Evolutionary conservation across 2,888 invertebrate species (phyloP), one percentile per base, ranked within the genome.

Genomic region (Drosophila koepferae): DNA sequence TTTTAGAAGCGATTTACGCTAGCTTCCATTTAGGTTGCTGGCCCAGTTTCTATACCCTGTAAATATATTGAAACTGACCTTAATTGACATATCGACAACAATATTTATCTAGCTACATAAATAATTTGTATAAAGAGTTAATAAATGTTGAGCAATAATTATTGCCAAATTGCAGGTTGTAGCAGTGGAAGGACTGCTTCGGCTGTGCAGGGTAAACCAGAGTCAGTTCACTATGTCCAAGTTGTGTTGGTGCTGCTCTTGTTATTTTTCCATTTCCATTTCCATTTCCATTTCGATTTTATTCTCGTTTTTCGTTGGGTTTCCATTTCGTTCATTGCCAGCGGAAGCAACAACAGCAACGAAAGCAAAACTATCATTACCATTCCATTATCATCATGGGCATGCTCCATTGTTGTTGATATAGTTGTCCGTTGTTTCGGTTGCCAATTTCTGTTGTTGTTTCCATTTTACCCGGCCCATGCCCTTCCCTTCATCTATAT

Each of bases 351-450:
- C 31, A 65, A 41, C 56, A 65, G 38, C 55, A 65, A 65, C 59
- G 66, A 46, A 62, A 43, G 59, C 71, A 62, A 65, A 80, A 62
- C 81, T 80, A 83, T 74, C 81, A 81, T 81, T 74, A 65, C 53
- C 73, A 81, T 74, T 74, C 79, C 82, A 85, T 85, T 88, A 80
- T 85, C 88, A 87, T 77, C 81, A 80, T 67, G 75, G 67, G 55
- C 63, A 68, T 71, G 69, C 58, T 34, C 85, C 79, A 73, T 74
- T 89, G 79, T 78, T 65, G 66, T 41, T 41, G 55, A 38, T 63
- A 46, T 68, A 62, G 58, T 67, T 59, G 64, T 55, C 51, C 41
- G 28, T 23, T 71, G 18, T 60, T 63, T 71, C 20, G 48, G 49
- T 64, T 78, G 82, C 74, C 90, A 81, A 78, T 78, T 78, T 67